phyloP scores from a whole-genome alignment of 37 sponge, comb jelly and placozoan species.

The Haliclona indistincta region DNA sequence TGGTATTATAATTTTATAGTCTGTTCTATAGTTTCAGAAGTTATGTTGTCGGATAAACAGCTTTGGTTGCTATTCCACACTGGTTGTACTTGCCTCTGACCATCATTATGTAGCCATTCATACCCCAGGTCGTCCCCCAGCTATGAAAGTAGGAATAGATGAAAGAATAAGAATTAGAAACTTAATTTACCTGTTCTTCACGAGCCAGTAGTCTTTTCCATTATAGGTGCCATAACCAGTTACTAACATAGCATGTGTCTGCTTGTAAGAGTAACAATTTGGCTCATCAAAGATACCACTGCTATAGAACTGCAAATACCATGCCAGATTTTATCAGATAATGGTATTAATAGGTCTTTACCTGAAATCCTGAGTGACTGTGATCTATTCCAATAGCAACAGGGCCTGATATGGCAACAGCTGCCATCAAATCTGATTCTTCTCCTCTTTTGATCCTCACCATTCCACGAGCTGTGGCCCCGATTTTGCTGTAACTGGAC shows the following conservation, averaged over 20 bases:
- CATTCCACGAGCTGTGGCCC: slow-evolving; percentile 8
- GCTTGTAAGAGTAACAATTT: neutral
- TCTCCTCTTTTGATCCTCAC: slow-evolving; percentile 10
- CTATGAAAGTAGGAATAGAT: neutral
- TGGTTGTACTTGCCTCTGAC: slow-evolving; percentile 1
- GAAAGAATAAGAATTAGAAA: neutral
- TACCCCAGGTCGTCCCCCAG: slow-evolving; percentile 5
- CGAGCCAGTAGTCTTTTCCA: slow-evolving; percentile 31
- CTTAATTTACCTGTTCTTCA: slow-evolving; percentile 19
- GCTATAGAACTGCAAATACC: slow-evolving; percentile 4
- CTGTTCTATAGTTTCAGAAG: no score
- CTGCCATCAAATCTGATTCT: slow-evolving; percentile 13
- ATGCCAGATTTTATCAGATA: neutral
- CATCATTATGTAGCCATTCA: slow-evolving; percentile 9
- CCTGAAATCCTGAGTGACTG: slow-evolving; percentile 29
- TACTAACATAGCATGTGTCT: slow-evolving; percentile 20
- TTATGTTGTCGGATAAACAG: neutral
- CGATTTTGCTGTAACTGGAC: neutral
- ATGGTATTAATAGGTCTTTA: neutral
- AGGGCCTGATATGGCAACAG: slow-evolving; percentile 28
- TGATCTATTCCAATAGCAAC: slow-evolving; percentile 31
- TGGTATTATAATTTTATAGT: no score
- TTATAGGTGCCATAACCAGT: slow-evolving; percentile 18
- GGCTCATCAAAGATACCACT: slow-evolving; percentile 13
- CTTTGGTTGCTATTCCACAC: slow-evolving; percentile 11